Percentiles rank a stretch among this genome's conserved stretches.
Conservation (phyloP, 2,797 vertebrate species). For the Calcarius lapponicus region DNA sequence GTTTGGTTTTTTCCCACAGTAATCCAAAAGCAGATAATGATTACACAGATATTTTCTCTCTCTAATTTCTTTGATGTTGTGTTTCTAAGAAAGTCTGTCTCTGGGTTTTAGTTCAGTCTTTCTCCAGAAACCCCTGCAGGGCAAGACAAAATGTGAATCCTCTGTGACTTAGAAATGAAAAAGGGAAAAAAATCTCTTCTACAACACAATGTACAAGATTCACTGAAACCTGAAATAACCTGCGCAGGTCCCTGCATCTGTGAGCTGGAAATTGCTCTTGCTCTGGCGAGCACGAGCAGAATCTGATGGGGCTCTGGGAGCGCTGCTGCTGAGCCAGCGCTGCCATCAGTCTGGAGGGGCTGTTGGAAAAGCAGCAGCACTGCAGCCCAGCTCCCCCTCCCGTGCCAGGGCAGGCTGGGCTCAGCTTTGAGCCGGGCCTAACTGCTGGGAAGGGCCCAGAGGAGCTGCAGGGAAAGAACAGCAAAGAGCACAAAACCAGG, state of each 20-base stretch:
- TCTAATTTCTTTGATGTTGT: neutral
- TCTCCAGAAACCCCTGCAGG: neutral
- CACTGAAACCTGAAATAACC: neutral
- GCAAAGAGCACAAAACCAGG: accelerated
- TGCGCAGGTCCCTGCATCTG: neutral
- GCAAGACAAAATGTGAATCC: neutral
- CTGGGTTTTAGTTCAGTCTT: neutral
- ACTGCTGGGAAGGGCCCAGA: neutral
- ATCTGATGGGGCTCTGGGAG: neutral
- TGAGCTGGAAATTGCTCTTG: neutral
- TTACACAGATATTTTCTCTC: neutral
- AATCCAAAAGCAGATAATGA: neutral
- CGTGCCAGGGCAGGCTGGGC: neutral
- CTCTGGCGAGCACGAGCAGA: neutral
- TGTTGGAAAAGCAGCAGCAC: neutral
- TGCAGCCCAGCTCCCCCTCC: neutral
- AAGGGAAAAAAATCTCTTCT: neutral
- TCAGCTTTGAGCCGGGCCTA: no score
- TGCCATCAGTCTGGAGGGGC: no score
- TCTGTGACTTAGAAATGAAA: neutral
- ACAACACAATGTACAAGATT: neutral
- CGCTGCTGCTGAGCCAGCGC: neutral
- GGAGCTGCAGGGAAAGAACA: neutral
- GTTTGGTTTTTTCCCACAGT: neutral
- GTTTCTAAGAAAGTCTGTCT: neutral